Conservation (phyloP, 2,113 vertebrate genomes). For the Leucosticte australis region DNA sequence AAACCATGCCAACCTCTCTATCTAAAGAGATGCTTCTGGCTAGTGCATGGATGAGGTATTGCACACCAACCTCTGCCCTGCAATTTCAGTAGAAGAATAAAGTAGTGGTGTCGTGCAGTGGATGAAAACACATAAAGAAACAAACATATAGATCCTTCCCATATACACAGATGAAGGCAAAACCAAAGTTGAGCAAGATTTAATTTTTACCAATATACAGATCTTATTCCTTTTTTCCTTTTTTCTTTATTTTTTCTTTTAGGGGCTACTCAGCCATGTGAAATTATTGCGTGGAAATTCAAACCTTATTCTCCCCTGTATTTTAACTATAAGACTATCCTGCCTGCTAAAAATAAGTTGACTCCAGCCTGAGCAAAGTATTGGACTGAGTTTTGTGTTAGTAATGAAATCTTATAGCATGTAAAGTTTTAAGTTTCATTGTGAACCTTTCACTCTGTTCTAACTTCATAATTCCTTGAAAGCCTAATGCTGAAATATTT, state of each 20-base stretch:
- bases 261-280: not conserved
- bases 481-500: not conserved
- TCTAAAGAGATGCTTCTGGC: not conserved
- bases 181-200: not conserved
- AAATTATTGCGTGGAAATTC: not conserved
- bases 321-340: not conserved
- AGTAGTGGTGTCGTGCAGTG: not conserved
- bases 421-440: constrained; percentile 37
- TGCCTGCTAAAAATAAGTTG: constrained; percentile 45
- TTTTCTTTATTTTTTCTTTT: not conserved
- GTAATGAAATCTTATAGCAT: constrained; percentile 39
- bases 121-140: not conserved
- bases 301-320: not conserved
- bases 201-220: not conserved
- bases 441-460: constrained; percentile 13
- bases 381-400: constrained; percentile 29
- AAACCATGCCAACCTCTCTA: accelerated
- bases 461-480: constrained; percentile 53
- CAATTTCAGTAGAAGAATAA: not conserved
- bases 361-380: not conserved
- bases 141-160: not conserved
- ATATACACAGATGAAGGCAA: not conserved
- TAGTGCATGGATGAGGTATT: not conserved
- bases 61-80: not conserved
- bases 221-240: accelerated